Evolutionary conservation across 1,140 invertebrate genomes (phyloP), one percentile per base, ranked within the genome.

Genomic region (Bombus affinis): DNA sequence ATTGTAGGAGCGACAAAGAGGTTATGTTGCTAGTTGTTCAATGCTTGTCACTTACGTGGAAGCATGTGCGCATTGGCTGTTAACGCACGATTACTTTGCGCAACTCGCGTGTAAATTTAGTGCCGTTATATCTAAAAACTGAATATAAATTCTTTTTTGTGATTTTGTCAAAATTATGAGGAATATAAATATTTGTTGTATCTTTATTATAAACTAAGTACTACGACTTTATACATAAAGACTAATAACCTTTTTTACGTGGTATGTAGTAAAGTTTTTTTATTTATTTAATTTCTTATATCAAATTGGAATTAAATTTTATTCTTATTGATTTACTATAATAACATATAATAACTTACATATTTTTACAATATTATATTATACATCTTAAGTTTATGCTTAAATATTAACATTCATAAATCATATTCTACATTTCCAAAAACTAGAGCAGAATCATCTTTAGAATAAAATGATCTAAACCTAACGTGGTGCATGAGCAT

Each of bases 41-140:
- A 53, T 87, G 77, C 39, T 81, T 86, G 83, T 87, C 72, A 73
- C 66, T 70, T 89, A 89, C 84, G 88, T 89, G 88, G 88, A 89
- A 80, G 79, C 76, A 83, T 89, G 68, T 86, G 83, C 80, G 83
- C 78, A 70, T 10, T 39, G 25, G 47, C 37, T 2, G 35, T 44
- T 18, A 47, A 57, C 2, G 44, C 8, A 53, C 28, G n/a, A 35
- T 5, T 15, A 15, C 39, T 72, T 57, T 72, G 83, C 76, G 83
- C 83, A 84, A 39, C 22, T 42, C 15, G 47, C n/a, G 53, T 3
- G 32, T 10, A 53, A 73, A 65, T 82, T 74, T 39, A 35, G 32
- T 39, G 22, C 6, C 12, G 25, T 35, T 79, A n/a, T 13, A 42
- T n/a, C 28, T 4, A 25, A 68, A 9, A 76, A 76, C 15, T 12